Evolutionary conservation across 2,888 invertebrate species (phyloP).

Genomic region (Acleris holmiana): DNA sequence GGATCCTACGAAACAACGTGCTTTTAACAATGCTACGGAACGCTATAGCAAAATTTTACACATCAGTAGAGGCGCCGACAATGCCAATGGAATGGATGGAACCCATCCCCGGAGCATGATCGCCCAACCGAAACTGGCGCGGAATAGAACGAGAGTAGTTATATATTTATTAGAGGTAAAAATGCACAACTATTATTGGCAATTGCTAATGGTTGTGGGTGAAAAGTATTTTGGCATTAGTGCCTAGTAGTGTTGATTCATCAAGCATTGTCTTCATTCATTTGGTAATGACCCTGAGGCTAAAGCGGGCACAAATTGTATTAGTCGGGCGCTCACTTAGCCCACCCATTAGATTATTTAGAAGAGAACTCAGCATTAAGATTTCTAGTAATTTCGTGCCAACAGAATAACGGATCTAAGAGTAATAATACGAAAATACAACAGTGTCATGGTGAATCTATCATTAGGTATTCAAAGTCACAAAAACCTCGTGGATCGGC

Average conservation of each 20-base stretch:
- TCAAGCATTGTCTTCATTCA: slow-evolving; percentile 24
- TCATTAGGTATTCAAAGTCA: background rate
- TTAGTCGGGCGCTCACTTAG: slow-evolving; percentile 1
- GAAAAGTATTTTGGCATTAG: slow-evolving; percentile 17
- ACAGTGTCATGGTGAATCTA: background rate
- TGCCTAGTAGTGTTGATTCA: slow-evolving; percentile 18
- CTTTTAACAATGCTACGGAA: background rate
- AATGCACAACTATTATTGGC: too few species aligned
- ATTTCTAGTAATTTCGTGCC: slow-evolving; percentile 7
- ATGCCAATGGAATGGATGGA: slow-evolving; percentile 57
- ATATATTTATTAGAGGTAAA: too few species aligned
- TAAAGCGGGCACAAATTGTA: slow-evolving; percentile 6
- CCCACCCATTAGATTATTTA: slow-evolving; percentile 15
- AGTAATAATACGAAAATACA: background rate
- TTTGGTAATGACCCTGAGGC: slow-evolving; percentile 18
- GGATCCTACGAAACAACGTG: too few species aligned
- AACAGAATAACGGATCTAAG: background rate
- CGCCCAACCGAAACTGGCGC: slow-evolving; percentile 22
- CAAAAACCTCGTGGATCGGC: slow-evolving; percentile 1
- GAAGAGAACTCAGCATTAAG: slow-evolving; percentile 18
- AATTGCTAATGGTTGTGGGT: too few species aligned
- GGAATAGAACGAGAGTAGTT: background rate
- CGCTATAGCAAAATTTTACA: slow-evolving; percentile 47
- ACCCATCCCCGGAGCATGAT: slow-evolving; percentile 36
- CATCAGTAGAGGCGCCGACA: slow-evolving; percentile 49